Percentiles rank a stretch among this genome's conserved stretches.
Conservation (phyloP, 2,797 vertebrate genomes). For the Spea hammondii region DNA sequence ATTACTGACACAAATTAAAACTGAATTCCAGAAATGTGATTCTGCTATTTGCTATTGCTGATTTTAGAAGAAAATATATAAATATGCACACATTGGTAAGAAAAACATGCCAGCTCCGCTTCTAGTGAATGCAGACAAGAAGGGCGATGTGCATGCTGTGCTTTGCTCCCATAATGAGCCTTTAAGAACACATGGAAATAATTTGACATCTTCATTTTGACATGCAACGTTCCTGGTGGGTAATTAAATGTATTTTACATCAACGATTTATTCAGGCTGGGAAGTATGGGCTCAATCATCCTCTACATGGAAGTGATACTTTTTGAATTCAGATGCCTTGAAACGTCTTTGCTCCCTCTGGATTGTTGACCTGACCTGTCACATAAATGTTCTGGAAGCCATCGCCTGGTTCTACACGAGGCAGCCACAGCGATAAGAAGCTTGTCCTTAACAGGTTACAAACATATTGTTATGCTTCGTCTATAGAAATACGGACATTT, state of each 20-base stretch:
- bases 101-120: conserved; percentile 29
- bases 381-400: conserved; percentile 7
- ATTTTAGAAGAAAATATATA: too few relatives aligned
- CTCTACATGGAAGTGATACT: conserved; percentile 3
- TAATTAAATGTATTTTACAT: conserved; percentile 57
- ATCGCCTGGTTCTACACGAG: neutral
- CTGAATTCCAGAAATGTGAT: too few relatives aligned
- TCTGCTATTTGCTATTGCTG: too few relatives aligned
- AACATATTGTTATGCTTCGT: neutral
- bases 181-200: conserved; percentile 44
- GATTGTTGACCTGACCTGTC: conserved; percentile 21
- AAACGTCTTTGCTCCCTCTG: conserved; percentile 14
- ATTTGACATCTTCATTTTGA: conserved; percentile 54
- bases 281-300: conserved; percentile 39
- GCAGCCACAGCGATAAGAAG: neutral
- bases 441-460: neutral
- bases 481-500: neutral
- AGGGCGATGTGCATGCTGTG: conserved; percentile 49
- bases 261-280: conserved; percentile 40
- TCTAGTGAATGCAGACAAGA: conserved; percentile 50
- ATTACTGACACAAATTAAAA: too few relatives aligned
- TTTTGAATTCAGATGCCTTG: neutral
- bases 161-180: conserved; percentile 51
- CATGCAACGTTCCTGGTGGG: conserved; percentile 50
- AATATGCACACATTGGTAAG: neutral